Conservation (phyloP, 2,797 vertebrate species). For the Fratercula arctica region DNA sequence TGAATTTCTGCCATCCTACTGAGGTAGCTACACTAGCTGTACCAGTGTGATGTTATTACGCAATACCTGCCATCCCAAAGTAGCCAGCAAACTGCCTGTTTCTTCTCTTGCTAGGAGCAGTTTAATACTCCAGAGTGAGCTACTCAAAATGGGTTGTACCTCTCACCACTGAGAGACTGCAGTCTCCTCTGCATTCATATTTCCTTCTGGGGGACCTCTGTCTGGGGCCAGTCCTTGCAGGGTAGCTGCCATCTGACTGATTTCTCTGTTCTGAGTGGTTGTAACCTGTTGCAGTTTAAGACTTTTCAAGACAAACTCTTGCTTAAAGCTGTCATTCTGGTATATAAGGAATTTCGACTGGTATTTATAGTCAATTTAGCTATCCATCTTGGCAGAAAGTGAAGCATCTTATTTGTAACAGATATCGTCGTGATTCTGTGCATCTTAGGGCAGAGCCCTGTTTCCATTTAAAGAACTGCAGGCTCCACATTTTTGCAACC, state of each 20-base stretch:
- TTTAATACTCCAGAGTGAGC: background rate
- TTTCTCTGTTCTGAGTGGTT: background rate
- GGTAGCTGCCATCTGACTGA: background rate
- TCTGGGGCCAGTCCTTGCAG: fast-evolving
- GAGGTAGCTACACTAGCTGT: background rate
- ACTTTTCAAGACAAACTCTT: background rate
- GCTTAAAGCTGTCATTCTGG: background rate
- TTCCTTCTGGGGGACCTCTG: background rate
- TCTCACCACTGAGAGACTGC: background rate
- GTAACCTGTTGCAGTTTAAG: background rate
- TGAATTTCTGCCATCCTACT: background rate
- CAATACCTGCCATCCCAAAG: background rate
- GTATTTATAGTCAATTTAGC: background rate
- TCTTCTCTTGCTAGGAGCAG: background rate
- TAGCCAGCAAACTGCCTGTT: background rate
- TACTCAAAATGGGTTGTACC: background rate
- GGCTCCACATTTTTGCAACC: background rate
- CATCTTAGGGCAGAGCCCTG: background rate
- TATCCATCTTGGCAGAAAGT: background rate
- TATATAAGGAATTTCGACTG: background rate
- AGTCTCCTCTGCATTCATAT: background rate
- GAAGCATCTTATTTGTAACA: background rate
- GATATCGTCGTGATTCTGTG: background rate
- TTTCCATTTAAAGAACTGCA: background rate
- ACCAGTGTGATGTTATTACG: background rate